Percentiles rank a stretch among this genome's conserved stretches.
Evolutionary conservation across 2,888 invertebrate species (phyloP).

Genomic region (Xestia sexstrigata): DNA sequence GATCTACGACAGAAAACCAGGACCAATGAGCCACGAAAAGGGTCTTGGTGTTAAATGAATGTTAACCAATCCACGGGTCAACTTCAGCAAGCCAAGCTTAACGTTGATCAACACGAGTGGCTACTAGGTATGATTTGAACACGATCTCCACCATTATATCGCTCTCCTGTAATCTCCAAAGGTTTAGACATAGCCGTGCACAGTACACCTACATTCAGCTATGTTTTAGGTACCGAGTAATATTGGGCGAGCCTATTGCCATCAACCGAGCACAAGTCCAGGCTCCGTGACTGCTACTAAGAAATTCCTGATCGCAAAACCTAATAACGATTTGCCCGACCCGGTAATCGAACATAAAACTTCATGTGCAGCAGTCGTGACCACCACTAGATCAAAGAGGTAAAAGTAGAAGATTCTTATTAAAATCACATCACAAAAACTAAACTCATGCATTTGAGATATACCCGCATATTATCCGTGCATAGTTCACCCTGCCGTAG

Average conservation of each 20-base stretch:
- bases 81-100: no score
- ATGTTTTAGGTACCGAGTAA: background rate
- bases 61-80: no score
- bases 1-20: no score
- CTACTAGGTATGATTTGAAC: no score
- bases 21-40: no score
- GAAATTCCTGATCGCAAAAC: background rate
- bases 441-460: slow-evolving; percentile 23
- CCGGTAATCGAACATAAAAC: no score
- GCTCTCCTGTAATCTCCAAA: no score
- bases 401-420: background rate
- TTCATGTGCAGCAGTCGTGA: no score
- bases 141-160: no score
- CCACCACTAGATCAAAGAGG: background rate
- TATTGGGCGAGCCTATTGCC: background rate
- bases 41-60: no score
- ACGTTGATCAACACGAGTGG: no score
- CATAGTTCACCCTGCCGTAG: slow-evolving; percentile 30
- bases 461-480: slow-evolving; percentile 11
- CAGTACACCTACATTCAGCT: background rate
- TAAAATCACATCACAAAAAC: background rate
- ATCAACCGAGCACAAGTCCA: background rate
- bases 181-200: no score
- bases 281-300: background rate
- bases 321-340: accelerated